Evolutionary conservation across 2,888 invertebrate species (phyloP), one percentile per base, ranked within the genome.

Genomic region (Phortica magna): DNA sequence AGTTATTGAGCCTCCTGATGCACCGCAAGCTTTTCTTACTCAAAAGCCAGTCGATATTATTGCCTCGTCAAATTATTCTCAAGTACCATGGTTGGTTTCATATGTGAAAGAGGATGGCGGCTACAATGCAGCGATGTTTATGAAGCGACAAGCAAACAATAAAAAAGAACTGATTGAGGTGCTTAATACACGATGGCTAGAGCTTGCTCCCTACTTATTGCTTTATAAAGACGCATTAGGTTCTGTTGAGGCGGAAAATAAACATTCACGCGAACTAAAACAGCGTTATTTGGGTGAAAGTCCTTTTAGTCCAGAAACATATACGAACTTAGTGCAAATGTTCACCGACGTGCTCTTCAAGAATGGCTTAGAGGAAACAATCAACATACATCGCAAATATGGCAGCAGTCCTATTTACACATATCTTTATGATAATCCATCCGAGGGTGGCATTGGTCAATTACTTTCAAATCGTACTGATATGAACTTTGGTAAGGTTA

Each of bases 41-140:
- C 93, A 94, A 79, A 93, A 94, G 78, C 96, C 96, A 0, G 93
- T 93, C 83, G 92, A 93, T 68, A 93, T 95, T 0, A 92, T 96
- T 4, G 92, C 89, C 77, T 91, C 93, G 9, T 95, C 95, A 0
- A 91, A 93, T 59, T 94, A 94, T 82, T 93, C 93, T 64, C 93
- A 94, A 79, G 82, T 95, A 22, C 96, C 96, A 0, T 94, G 95
- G 93, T 93, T 96, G 76, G 93, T 94, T 7, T 94, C 95, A 9
- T 93, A 95, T 72, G 94, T 95, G 0, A 93, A 94, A 43, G 94
- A 95, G 73, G 96, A 96, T 90, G 96, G 96, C 77, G 92, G 95
- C 31, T 96, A 95, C 83, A 95, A 95, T 41, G 95, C 94, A 67
- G 76, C 82, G 87, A 93, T 92, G 75, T 90, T 93, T 42, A 82